Percentiles rank a stretch among this genome's conserved stretches.
Evolutionary conservation across 2,888 invertebrate genomes (phyloP).

Genomic region (Mythimna ferrago): DNA sequence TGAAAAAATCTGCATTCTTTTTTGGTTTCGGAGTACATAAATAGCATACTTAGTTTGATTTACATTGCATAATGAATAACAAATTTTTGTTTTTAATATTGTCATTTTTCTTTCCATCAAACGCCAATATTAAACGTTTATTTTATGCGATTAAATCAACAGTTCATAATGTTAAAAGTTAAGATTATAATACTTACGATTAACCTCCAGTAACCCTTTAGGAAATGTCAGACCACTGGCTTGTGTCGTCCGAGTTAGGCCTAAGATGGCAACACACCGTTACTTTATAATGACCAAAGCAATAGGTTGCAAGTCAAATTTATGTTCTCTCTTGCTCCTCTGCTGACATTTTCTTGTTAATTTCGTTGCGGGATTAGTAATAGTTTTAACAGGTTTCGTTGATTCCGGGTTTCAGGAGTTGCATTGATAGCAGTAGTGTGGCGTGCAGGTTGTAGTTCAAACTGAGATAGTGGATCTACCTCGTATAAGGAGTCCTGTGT

Average conservation of each 20-base stretch:
- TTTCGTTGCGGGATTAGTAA: not conserved
- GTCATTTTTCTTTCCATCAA: not conserved
- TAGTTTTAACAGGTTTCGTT: too few species aligned
- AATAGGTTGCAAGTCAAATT: not conserved
- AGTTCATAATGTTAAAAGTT: conserved; percentile 15
- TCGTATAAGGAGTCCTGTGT: too few species aligned
- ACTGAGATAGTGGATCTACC: too few species aligned
- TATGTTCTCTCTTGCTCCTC: not conserved
- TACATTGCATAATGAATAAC: too few species aligned
- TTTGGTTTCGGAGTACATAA: not conserved
- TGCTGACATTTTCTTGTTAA: not conserved
- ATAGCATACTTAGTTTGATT: too few species aligned
- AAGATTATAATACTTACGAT: conserved; percentile 46
- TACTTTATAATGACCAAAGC: not conserved
- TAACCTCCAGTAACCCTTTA: conserved; percentile 50
- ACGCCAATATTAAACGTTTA: not conserved
- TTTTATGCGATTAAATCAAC: conserved; percentile 1
- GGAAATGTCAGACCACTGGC: conserved; percentile 43
- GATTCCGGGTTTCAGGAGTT: too few species aligned
- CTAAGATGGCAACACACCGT: conserved; percentile 12
- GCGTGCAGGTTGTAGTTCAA: too few species aligned
- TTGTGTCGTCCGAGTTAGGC: conserved; percentile 11
- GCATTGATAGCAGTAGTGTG: too few species aligned
- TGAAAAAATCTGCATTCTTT: conserved; percentile 9
- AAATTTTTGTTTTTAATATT: too few species aligned